Base-by-base conservation (phyloP, 2,888 invertebrate species). In the Drepanosiphum platanoidis region DNA sequence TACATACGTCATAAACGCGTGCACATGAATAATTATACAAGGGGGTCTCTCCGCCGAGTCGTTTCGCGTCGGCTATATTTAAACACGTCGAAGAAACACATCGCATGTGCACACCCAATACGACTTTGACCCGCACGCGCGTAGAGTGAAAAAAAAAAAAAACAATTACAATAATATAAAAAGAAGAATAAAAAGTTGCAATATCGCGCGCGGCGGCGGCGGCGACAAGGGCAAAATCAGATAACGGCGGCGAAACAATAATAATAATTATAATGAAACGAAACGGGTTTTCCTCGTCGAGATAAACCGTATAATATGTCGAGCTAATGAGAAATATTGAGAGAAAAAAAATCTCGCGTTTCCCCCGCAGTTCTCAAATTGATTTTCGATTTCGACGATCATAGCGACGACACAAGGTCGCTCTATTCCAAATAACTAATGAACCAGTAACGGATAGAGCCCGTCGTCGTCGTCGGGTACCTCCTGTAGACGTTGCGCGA, bases 351-450 rank as follows among this genome's bases (percentile, higher is more conserved):
- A 36, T 78, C n/a, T 66, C 66, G 2, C 8, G 39, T 78, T 66
- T 64, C 42, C n/a, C 42, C 42, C 22, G 30, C 22, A 18, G 8
- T 64, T 64, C 30, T 46, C 15, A 52, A 81, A 81, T 81, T 15
- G 81, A 81, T 71, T 81, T 81, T 61, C 81, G 71, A 39, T 81
- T 58, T 81, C 71, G 39, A 70, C 9, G 58, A 71, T 81, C 42
- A 64, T 46, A 74, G 46, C 32, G 52, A 66, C 32, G 52, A 68
- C 52, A 66, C 83, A 84, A 84, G 83, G 83, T 52, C 75, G 68
- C 46, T 42, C 36, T 84, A 75, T 84, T 75, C 83, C 36, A 84
- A 84, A 84, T 75, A 75, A 27, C 74, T 75, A 84, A 84, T 36
- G 83, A 84, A 84, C 83, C 83, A n/a, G 66, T 83, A 46, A 72